Evolutionary conservation across 2,888 invertebrate species (phyloP), one percentile per base, ranked within the genome.

Genomic region (Chrysomela aeneicollis): DNA sequence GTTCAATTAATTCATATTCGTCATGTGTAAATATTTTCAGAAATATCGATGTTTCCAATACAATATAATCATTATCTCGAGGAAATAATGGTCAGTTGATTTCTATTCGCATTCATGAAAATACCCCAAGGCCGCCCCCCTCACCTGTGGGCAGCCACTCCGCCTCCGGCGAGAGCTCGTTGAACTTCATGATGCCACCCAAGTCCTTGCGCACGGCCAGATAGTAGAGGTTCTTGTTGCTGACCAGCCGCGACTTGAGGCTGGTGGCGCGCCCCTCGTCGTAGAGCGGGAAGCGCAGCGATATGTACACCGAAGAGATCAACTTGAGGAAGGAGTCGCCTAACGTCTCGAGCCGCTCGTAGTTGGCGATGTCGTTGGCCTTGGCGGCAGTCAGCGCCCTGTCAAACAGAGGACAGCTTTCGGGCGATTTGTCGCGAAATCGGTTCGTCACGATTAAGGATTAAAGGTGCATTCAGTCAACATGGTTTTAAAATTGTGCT

Each of bases 281-380:
- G 49, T 87, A 86, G 0, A 81, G 80, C 0, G 90, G 87, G 79
- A 90, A 94, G 62, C 86, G 85, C 71, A 90, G 87, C 77, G 87
- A 92, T 18, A 95, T 84, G 78, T 88, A 93, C 1, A 93, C 81
- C 0, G 92, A 91, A 1, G 88, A 85, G 1, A 91, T 88, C 73
- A 90, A 91, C 82, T 97, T 97, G 6, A 97, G 84, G 81, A 92
- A 93, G 0, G 95, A 91, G 80, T 97, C 97, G 0, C 97, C 97
- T 1, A 97, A 85, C 0, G 94, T 94, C 82, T 97, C 97, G 12
- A 91, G 83, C 0, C 95, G 84, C 78, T 97, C 97, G 72, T 94
- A 81, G 78, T 93, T 87, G 69, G 95, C 89, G 4, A 87, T 86
- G 76, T 97, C 96, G 67, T 89, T 85, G 0, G 92, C 88, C 64